Conservation (phyloP, 2,888 invertebrate species). For the Tipula confusa region DNA sequence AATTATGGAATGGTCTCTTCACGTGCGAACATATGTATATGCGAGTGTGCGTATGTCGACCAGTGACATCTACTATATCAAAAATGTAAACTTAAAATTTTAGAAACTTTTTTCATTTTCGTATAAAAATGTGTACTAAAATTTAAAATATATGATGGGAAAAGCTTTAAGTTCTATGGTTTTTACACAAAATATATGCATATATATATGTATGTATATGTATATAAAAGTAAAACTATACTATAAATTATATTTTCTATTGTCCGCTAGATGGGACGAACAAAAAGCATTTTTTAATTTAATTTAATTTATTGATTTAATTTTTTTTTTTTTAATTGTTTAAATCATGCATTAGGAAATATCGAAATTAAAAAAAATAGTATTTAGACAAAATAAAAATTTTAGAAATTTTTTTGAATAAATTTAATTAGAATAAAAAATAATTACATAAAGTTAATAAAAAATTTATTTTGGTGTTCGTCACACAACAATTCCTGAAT, state of each 20-base stretch:
- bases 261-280: neutral
- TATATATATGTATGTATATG: too few relatives aligned
- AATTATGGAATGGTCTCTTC: neutral
- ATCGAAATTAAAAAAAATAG: neutral
- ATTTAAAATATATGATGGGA: conserved; percentile 27
- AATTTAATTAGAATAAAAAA: conserved; percentile 8
- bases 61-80: neutral
- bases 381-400: neutral
- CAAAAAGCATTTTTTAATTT: neutral
- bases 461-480: neutral
- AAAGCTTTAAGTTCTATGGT: conserved; percentile 29
- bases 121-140: conserved; percentile 13
- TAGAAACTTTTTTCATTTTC: neutral
- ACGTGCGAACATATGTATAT: too few relatives aligned
- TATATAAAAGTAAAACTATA: neutral
- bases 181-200: neutral
- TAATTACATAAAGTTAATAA: neutral
- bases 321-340: neutral
- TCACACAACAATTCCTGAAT: neutral
- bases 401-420: neutral
- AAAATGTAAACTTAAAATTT: conserved; percentile 20
- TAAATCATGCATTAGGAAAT: neutral
- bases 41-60: neutral
- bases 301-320: neutral
- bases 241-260: neutral